Base-by-base conservation (phyloP, 2,113 vertebrate species). In the Hirundichthys speculiger region DNA sequence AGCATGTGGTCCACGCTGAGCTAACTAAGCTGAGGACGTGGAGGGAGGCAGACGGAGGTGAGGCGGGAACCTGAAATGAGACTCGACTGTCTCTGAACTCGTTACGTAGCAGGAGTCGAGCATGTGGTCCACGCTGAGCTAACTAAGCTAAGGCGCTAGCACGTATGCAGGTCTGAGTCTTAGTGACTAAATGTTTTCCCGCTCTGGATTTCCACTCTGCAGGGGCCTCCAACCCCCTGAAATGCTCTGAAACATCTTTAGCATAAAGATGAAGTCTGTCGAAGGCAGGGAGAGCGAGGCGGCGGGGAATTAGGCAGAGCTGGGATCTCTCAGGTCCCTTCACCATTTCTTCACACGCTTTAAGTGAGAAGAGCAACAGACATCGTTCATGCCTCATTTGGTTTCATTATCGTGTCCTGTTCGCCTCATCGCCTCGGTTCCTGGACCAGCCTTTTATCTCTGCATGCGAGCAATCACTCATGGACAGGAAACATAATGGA, bases 381-480 rank as follows among this genome's bases (percentile, higher is more conserved):
- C 83, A 64, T 68, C 66, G 84, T 89, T 90, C 86, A 90, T 38
- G 79, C 78, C 84, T 91, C 88, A 91, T 91, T 91, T 91, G 68
- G 80, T 88, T 90, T 91, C 85, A 91, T 90, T 90, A 90, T 84
- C 75, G 49, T 53, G 69, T 89, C 79, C 83, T 73, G 27, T 81
- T 78, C 75, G 84, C 77, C 80, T 84, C 86, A 73, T 83, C 75
- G 80, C 82, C 75, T 79, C 73, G n/a, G 80, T 54, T 82, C 76
- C 77, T 60, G 65, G 67, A 52, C 82, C 64, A 73, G 66, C 76
- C 82, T 90, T 91, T 90, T 77, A 89, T 89, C 86, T 85, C 85
- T 67, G 80, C 79, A 59, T 82, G 85, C 62, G 50, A 76, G 67
- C 80, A 83, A 85, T 89, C 80, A 76, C 79, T 91, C 86, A 91